A percentile compares a stretch with the other conserved stretches of the same genome.
Evolutionary conservation across 2,888 invertebrate species (phyloP).

Genomic region (Abscondita cerata): DNA sequence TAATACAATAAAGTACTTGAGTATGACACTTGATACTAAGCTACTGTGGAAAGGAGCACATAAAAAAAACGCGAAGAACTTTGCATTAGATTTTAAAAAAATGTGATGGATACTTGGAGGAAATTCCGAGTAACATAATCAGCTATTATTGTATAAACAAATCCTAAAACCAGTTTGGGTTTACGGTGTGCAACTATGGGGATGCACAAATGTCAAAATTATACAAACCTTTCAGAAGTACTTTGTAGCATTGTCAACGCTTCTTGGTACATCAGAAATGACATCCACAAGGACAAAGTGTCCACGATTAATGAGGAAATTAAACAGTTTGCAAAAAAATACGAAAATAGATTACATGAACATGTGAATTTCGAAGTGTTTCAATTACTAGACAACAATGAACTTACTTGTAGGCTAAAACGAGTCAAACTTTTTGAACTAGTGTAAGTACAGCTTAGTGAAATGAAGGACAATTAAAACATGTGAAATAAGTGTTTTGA

Average conservation of each 20-base stretch:
- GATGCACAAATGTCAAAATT: constrained; percentile 8
- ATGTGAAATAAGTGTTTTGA: constrained; percentile 13
- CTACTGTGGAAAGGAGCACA: constrained; percentile 13
- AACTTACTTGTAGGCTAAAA: background rate
- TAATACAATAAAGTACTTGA: constrained; percentile 38
- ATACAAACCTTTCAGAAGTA: constrained; percentile 15
- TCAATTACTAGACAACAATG: constrained; percentile 8
- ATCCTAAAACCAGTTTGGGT: constrained; percentile 13
- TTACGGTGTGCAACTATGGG: constrained; percentile 8
- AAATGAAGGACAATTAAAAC: background rate
- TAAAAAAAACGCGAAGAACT: constrained; percentile 1
- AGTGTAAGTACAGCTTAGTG: background rate
- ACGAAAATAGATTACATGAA: constrained; percentile 12
- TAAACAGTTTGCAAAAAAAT: constrained; percentile 5
- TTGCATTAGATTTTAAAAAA: background rate
- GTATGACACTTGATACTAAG: constrained; percentile 36
- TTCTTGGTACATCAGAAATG: constrained; percentile 15
- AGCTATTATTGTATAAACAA: constrained; percentile 14
- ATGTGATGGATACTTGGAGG: constrained; percentile 20
- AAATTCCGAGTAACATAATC: constrained; percentile 14
- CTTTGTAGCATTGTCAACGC: too few species aligned
- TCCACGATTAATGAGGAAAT: constrained; percentile 10
- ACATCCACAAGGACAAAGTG: constrained; percentile 12
- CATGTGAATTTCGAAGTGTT: constrained; percentile 12
- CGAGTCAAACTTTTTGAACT: background rate